Evolutionary conservation across 2,113 vertebrate species (phyloP).

Genomic region (Corynorhinus townsendii): DNA sequence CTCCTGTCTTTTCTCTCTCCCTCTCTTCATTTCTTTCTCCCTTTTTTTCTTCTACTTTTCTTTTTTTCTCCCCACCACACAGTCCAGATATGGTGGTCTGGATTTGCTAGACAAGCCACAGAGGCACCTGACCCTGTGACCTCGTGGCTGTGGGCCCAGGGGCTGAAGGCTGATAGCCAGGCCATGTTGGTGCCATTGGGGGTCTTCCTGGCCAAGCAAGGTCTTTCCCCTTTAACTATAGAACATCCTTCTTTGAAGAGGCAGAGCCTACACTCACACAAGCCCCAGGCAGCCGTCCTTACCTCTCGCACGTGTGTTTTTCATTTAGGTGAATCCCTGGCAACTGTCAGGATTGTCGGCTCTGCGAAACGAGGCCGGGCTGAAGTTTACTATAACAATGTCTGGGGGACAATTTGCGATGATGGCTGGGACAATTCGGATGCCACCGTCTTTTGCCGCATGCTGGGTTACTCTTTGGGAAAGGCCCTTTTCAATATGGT

Average conservation of each 20-base stretch:
- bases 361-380: constrained; percentile 77
- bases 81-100: not conserved
- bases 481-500: rapidly evolving
- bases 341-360: constrained; percentile 50
- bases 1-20: not conserved
- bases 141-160: not conserved
- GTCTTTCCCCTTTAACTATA: not conserved
- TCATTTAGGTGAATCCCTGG: rapidly evolving
- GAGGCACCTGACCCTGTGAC: not conserved
- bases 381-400: constrained; percentile 74
- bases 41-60: not conserved
- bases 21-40: not conserved
- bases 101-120: not conserved
- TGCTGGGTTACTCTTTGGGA: constrained; percentile 80
- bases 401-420: constrained; percentile 92
- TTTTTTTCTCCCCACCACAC: not conserved
- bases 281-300: not conserved
- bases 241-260: not conserved
- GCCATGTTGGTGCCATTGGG: rapidly evolving
- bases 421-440: constrained; percentile 80
- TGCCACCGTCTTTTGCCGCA: constrained; percentile 84
- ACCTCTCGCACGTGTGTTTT: rapidly evolving
- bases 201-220: not conserved
- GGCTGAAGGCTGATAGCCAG: rapidly evolving
- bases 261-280: rapidly evolving